Base-by-base conservation (phyloP, 37 sponge, comb jelly and placozoan species). In the Cliona cf. orientalis region DNA sequence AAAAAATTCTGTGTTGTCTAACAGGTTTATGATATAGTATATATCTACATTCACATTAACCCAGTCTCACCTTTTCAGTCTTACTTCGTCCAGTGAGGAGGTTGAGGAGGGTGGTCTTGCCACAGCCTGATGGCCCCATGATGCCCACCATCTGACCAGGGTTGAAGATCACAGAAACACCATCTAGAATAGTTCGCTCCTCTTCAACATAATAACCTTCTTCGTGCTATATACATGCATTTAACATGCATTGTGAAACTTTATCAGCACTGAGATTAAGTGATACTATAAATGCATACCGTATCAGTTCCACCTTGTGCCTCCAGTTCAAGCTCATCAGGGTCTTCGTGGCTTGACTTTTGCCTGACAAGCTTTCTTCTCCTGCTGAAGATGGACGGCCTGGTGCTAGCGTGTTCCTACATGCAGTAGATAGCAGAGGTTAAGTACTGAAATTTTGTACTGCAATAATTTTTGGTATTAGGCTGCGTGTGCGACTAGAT, bases 81-180 rank as follows among this genome's bases (percentile, higher is more conserved):
- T 71, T 83, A 2, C 88, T 58, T n/a, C 95, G 58, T 60, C 91
- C 95, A 28, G 91, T 90, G n/a, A 94, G 76, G 1, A 94, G 43
- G 42, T 94, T 88, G 11, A 94, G 81, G 25, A 94, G 66, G 4
- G 95, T 91, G 42, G 95, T 94, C 63, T 94, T 94, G 17, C 95
- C 95, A 78, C 88, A 87, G 41, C 90, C 94, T 34, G 93, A 92
- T 26, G 96, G 96, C 11, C 96, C 96, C 96, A 95, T 95, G 49
- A 95, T 86, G 17, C 90, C 96, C 14, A 89, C 72, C 77, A 95
- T 31, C 28, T 92, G 78, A 21, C 96, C 90, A 4, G 92, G 96
- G 71, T 95, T 95, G 81, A 95, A 95, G 58, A 86, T 86, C 29
- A 81, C 76, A 0, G 90, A 89, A 12, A 95, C 66, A 3, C 80